Base-by-base conservation (phyloP, 2,797 vertebrate genomes). In the Sebastes minor region DNA sequence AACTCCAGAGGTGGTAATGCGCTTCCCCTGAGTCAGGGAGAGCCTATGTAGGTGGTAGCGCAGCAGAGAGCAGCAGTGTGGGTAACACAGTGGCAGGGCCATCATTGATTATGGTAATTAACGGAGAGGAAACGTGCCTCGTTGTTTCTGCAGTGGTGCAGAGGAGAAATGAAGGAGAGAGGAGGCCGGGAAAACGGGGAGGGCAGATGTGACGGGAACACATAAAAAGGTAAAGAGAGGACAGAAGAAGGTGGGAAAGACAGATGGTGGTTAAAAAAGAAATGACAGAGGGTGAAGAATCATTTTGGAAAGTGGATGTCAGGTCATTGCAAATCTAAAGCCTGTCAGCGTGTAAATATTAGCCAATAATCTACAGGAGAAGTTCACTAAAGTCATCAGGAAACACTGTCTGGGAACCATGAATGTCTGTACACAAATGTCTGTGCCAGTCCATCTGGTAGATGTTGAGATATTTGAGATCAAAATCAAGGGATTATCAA, bases 101-200 rank as follows among this genome's bases (percentile, higher is more conserved):
- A 18, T 60, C 82, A 90, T 91, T 55, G 90, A 91, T 94, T 91
- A 87, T 78, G 71, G 64, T 84, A 81, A 92, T 93, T 90, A 90
- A 79, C 61, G 3, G 63, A 74, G 77, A 83, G 75, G 83, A 87
- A 90, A 89, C 52, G 59, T 65, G 84, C 64, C 59, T 86, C 27
- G 0, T 62, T 83, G 49, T 68, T 73, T 80, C 85, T 80, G 79
- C 83, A 68, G 65, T 14, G n/a, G 46, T 12, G n/a, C 60, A 64
- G 73, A 80, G 73, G 63, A 79, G 74, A 82, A 82, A 77, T 53
- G 61, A 74, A 84, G 78, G 72, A 33, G 62, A 80, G 55, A 38
- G 42, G 0, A 42, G 53, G 56, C 52, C 22, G 22, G 57, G 30
- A 30, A 27, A 72, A 4, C 55, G 30, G 14, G 35, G 28, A 28